A percentile compares a stretch with the other conserved stretches of the same genome.
Conservation (phyloP, 2,888 invertebrate species). For the Crossocerus cetratus region DNA sequence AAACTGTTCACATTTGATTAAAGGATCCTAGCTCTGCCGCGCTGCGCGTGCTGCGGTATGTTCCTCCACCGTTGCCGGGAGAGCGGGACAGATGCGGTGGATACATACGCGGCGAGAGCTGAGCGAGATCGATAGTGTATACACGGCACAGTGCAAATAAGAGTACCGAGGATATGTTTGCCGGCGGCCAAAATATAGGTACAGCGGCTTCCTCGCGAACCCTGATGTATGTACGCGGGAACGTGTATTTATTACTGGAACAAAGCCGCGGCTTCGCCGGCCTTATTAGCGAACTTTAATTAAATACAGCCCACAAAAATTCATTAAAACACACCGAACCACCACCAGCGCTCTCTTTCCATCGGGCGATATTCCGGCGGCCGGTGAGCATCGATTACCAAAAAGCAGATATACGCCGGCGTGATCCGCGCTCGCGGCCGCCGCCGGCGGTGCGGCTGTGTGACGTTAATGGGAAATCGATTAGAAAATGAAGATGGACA, state of each 20-base stretch:
- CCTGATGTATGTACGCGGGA: neutral
- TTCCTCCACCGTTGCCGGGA: constrained; percentile 14
- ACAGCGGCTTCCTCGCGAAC: constrained; percentile 10
- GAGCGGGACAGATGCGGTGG: constrained; percentile 40
- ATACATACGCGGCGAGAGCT: constrained; percentile 31
- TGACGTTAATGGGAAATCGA: constrained; percentile 1
- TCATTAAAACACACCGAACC: neutral
- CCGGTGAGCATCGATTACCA: neutral
- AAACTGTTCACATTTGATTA: constrained; percentile 70
- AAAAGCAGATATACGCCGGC: neutral
- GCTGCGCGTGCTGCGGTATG: constrained; percentile 1
- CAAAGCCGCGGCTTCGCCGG: constrained; percentile 4
- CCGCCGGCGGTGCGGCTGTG: too few species aligned
- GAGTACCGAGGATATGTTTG: constrained; percentile 31
- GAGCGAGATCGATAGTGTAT: constrained; percentile 40
- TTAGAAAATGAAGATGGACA: constrained; percentile 8
- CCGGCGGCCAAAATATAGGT: constrained; percentile 23
- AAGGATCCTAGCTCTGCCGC: constrained; percentile 53
- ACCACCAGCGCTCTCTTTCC: neutral
- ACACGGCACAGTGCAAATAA: constrained; percentile 34
- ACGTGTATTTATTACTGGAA: constrained; percentile 17
- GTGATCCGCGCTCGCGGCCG: neutral
- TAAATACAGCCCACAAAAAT: constrained; percentile 9
- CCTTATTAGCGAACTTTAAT: constrained; percentile 8
- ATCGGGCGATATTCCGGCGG: neutral